phyloP scores from a whole-genome alignment of 2,797 vertebrate species.

The Morelia viridis region DNA sequence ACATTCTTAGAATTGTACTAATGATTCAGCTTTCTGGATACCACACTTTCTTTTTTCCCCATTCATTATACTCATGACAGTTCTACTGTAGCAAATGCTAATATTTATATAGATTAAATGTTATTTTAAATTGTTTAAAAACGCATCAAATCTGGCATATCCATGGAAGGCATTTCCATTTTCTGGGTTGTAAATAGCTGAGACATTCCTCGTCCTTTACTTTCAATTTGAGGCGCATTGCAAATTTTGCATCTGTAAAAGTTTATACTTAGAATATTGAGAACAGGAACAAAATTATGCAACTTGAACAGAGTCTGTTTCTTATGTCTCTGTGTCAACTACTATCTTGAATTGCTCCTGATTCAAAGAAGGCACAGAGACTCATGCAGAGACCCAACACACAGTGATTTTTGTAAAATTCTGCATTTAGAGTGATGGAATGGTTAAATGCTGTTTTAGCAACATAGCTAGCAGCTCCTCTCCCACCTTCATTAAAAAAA shows the following conservation, averaged over 20 bases:
- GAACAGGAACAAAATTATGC: background rate
- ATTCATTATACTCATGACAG: background rate
- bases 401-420: background rate
- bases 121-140: background rate
- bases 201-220: background rate
- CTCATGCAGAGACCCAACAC: background rate
- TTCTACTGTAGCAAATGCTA: background rate
- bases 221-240: background rate
- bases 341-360: background rate
- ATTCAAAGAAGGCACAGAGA: background rate
- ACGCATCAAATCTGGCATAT: background rate
- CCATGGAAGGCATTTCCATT: background rate
- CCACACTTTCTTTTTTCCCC: background rate
- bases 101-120: background rate
- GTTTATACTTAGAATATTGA: background rate
- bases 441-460: background rate
- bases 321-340: background rate
- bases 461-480: background rate
- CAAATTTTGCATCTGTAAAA: background rate
- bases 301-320: background rate
- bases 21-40: background rate
- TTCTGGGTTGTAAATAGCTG: background rate
- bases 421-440: background rate
- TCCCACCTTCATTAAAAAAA: background rate
- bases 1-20: background rate